phyloP scores from a whole-genome alignment of 1,140 invertebrate genomes.

The Brachionus paranguensis region DNA sequence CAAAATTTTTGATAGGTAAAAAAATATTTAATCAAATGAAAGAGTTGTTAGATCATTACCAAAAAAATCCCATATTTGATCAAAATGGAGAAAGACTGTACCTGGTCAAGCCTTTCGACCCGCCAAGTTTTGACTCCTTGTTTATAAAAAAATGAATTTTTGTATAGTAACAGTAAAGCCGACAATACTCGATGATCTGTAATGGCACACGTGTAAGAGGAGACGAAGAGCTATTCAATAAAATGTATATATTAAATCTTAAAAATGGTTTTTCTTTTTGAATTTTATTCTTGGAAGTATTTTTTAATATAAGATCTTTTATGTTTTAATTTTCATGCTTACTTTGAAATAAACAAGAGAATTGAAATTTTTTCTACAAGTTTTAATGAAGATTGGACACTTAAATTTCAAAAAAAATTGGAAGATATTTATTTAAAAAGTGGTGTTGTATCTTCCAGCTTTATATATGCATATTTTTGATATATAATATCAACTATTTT shows the following conservation, averaged over 20 bases:
- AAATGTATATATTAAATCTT: not conserved
- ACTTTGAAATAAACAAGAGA: not conserved
- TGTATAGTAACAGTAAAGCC: not conserved
- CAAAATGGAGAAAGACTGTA: conserved; percentile 52
- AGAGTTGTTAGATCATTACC: conserved; percentile 95
- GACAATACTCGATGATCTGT: not conserved
- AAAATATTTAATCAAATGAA: conserved; percentile 90
- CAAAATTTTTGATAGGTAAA: conserved; percentile 90
- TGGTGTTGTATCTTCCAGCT: not conserved
- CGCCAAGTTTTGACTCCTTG: not conserved
- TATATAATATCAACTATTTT: not conserved
- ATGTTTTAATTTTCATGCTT: not conserved
- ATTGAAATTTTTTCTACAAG: not conserved
- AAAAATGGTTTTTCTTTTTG: not conserved
- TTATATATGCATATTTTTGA: not conserved
- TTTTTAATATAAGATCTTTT: not conserved
- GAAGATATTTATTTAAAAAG: not conserved
- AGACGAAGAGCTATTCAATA: not conserved
- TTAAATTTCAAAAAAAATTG: not conserved
- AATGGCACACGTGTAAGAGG: not conserved
- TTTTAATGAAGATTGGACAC: not conserved
- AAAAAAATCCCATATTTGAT: conserved; percentile 91
- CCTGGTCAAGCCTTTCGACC: conserved; percentile 50
- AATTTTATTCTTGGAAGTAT: not conserved
- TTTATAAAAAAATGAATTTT: not conserved